Evolutionary conservation across 2,797 vertebrate genomes (phyloP).

Genomic region (Enoplosus armatus): DNA sequence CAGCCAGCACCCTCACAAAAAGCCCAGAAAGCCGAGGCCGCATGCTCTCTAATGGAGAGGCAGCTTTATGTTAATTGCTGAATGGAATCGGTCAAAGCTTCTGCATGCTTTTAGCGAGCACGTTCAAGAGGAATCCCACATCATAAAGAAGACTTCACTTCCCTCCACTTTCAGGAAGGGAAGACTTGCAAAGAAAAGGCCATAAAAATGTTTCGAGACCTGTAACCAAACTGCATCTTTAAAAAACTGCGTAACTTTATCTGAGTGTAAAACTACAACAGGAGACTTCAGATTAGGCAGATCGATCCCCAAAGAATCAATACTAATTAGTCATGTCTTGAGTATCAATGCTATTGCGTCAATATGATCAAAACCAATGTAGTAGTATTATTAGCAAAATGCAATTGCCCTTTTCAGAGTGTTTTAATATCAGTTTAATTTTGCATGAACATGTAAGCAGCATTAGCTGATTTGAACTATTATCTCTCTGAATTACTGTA

Average conservation of each 20-base stretch:
- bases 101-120: slow-evolving; percentile 46
- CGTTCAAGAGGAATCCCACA: slow-evolving; percentile 46
- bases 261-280: slow-evolving; percentile 12
- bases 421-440: neutral
- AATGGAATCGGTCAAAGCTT: slow-evolving; percentile 69
- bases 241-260: slow-evolving; percentile 30
- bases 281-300: neutral
- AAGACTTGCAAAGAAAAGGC: slow-evolving; percentile 40
- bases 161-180: slow-evolving; percentile 47
- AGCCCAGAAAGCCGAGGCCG: slow-evolving; percentile 43
- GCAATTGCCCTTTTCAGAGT: neutral
- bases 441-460: neutral
- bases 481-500: too few relatives aligned
- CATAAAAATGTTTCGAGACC: slow-evolving; percentile 53
- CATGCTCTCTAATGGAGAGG: slow-evolving; percentile 62
- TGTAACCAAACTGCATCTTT: slow-evolving; percentile 34
- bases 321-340: neutral
- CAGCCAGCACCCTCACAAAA: slow-evolving; percentile 61
- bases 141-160: slow-evolving; percentile 65
- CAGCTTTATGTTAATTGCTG: slow-evolving; percentile 83
- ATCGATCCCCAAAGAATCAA: neutral
- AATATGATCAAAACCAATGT: neutral
- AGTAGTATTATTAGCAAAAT: neutral
- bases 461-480: neutral
- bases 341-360: neutral